Evolutionary conservation across 2,113 vertebrate species (phyloP), one percentile per base, ranked within the genome.

Genomic region (Tachuris rubrigastra): DNA sequence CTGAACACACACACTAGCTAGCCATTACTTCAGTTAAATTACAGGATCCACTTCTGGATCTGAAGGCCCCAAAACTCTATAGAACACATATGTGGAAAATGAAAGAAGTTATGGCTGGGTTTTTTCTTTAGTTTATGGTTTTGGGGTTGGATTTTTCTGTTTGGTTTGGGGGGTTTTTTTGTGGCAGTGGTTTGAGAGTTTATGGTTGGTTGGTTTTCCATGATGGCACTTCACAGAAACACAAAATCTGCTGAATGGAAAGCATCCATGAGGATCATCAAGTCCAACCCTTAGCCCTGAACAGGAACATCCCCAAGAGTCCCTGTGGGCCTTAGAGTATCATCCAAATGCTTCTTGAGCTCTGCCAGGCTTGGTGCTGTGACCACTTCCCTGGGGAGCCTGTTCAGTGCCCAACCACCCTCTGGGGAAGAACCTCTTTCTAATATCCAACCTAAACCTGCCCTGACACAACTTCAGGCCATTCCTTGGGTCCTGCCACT

Each of bases 101-200:
- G 0, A 28, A 73, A 49, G 2, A 49, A 60, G 9, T 39, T 11
- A 39, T 42, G 66, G 50, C 31, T 22, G 28, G 7, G 3, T 16
- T 9, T 2, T 52, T 20, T 55, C n/a, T 35, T 56, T 7, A 35
- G 41, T 74, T 58, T 12, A 41, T 24, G 6, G 10, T 4, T 28
- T n/a, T 19, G 44, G 31, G 30, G 13, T n/a, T n/a, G n/a, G n/a
- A n/a, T 25, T 27, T 73, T 67, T 66, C 23, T 28, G 28, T 2
- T 66, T 52, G 22, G 11, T 59, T 39, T 44, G 10, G 3, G 15
- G 30, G 3, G 1, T 27, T 39, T 81, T 75, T 49, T 37, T 28
- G 5, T 22, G 8, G 10, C 21, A 6, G 8, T 41, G 10, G 7
- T 25, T 65, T 46, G 5, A 5, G 15, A 19, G 3, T 0, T 46